These are phyloP conservation scores for Lithophane semibrunnea DNA, from an alignment of 2,888 invertebrate species.

Conservation along the genomic window DNA sequence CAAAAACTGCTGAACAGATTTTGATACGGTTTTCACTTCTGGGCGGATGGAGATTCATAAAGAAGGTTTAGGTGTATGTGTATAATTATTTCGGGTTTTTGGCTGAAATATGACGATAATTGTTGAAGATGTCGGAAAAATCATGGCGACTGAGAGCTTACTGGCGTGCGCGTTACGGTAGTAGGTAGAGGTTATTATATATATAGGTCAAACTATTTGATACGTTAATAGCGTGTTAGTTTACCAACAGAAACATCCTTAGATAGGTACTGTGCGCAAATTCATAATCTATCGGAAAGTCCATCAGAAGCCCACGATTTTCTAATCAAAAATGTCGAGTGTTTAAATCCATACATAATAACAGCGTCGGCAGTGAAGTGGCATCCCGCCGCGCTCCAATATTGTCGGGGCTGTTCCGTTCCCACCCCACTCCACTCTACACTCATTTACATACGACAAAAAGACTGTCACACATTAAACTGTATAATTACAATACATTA, in stretches of 20 bases:
- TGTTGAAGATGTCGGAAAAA: background rate
- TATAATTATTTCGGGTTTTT: background rate
- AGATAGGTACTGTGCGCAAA: background rate
- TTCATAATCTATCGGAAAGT: constrained; percentile 2
- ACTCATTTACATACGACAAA: constrained; percentile 87
- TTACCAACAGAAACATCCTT: background rate
- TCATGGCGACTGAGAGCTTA: background rate
- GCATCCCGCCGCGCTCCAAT: constrained; percentile 84
- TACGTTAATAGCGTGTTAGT: background rate
- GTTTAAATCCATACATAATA: constrained; percentile 70
- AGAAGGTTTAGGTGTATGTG: background rate
- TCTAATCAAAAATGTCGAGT: constrained; percentile 60
- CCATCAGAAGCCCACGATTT: constrained; percentile 35
- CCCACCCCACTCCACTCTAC: constrained; percentile 83
- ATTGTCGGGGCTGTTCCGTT: constrained; percentile 78
- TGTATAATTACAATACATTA: constrained; percentile 87
- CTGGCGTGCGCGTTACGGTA: background rate
- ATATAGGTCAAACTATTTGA: too few species aligned
- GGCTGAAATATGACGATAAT: background rate
- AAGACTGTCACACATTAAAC: constrained; percentile 89
- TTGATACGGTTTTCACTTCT: background rate
- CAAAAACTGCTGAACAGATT: background rate
- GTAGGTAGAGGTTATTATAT: too few species aligned
- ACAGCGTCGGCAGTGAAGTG: constrained; percentile 77
- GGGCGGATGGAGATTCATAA: too few species aligned